Conservation (phyloP, 2,113 vertebrate species). For the Entelurus aequoreus region DNA sequence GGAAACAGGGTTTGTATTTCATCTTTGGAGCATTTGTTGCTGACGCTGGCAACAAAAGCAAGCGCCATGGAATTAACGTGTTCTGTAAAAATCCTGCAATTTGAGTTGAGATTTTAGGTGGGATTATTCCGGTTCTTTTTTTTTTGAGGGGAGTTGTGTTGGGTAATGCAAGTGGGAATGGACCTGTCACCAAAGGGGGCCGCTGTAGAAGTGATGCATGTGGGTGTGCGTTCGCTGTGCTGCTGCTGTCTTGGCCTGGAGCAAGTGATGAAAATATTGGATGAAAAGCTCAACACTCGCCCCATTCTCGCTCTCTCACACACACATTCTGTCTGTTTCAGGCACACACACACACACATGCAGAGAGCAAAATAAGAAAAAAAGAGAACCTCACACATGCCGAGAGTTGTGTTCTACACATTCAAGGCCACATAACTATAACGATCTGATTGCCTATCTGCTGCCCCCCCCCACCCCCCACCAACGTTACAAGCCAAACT, state of each 20-base stretch:
- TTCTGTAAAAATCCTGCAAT: neutral
- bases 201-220: conserved; percentile 59
- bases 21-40: too few relatives aligned
- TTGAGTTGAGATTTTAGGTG: neutral
- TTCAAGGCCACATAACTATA: neutral
- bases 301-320: conserved; percentile 19
- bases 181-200: conserved; percentile 59
- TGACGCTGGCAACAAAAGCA: too few relatives aligned
- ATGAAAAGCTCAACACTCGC: conserved; percentile 31
- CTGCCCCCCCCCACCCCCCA: too few relatives aligned
- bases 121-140: conserved; percentile 31
- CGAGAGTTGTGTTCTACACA: neutral
- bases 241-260: conserved; percentile 51
- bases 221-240: conserved; percentile 58
- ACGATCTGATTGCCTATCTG: neutral
- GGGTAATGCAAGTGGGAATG: conserved; percentile 52
- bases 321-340: neutral
- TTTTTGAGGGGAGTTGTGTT: conserved; percentile 25
- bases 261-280: conserved; percentile 53
- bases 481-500: conserved; percentile 1
- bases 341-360: neutral
- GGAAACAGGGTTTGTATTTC: too few relatives aligned
- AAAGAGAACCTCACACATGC: conserved; percentile 8
- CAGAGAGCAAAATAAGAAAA: conserved; percentile 23
- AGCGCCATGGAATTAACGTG: too few relatives aligned